Conservation (phyloP, 2,888 invertebrate species). For the Euclidia mi region DNA sequence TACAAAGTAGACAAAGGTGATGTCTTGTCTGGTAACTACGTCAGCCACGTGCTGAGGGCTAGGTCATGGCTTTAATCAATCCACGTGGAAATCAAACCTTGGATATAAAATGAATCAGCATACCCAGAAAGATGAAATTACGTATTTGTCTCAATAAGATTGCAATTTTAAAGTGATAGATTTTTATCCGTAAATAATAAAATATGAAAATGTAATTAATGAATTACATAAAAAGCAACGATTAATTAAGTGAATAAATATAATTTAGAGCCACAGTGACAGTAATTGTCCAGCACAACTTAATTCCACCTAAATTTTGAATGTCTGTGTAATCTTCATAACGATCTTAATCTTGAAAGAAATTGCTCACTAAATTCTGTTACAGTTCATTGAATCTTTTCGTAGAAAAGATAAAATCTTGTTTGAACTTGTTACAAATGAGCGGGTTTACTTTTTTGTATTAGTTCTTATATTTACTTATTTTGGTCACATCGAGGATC, state of each 20-base stretch:
- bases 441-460: slow-evolving; percentile 11
- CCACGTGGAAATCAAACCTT: background rate
- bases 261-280: no score
- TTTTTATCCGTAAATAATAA: no score
- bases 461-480: slow-evolving; percentile 9
- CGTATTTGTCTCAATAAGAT: no score
- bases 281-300: no score
- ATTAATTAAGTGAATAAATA: no score
- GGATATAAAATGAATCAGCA: no score
- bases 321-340: slow-evolving; percentile 29
- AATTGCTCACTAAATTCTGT: slow-evolving; percentile 31
- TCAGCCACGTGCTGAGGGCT: slow-evolving; percentile 2
- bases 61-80: slow-evolving; percentile 16
- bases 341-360: slow-evolving; percentile 31
- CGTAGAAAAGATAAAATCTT: slow-evolving; percentile 29
- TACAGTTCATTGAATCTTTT: slow-evolving; percentile 37
- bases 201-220: no score
- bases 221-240: no score
- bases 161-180: no score
- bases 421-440: slow-evolving; percentile 29
- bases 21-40: slow-evolving; percentile 1
- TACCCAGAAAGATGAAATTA: no score
- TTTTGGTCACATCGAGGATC: background rate
- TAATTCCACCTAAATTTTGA: background rate
- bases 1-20: slow-evolving; percentile 13